Conservation (phyloP, 2,888 invertebrate genomes). For the Muscina levida region DNA sequence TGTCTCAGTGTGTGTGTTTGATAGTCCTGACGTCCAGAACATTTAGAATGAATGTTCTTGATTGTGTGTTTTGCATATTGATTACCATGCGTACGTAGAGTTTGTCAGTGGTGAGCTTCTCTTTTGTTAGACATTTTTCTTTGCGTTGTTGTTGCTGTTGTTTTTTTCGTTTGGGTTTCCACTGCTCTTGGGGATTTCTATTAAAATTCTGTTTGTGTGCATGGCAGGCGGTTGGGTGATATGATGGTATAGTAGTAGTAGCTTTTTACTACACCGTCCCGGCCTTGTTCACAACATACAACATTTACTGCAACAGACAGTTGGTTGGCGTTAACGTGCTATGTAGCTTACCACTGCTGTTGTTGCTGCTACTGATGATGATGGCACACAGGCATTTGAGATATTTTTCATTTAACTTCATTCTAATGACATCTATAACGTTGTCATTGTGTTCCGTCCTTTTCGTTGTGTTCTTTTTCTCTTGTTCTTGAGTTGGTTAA, state of each 20-base stretch:
- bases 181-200: neutral
- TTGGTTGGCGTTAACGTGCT: too few species aligned
- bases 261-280: neutral
- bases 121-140: slow-evolving; percentile 23
- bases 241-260: slow-evolving; percentile 11
- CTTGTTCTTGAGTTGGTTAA: too few species aligned
- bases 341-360: too few species aligned
- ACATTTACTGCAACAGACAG: slow-evolving; percentile 11
- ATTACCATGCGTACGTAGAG: slow-evolving; percentile 32
- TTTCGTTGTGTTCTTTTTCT: too few species aligned
- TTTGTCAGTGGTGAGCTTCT: neutral
- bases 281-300: neutral
- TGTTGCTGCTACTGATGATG: neutral
- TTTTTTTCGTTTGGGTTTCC: neutral
- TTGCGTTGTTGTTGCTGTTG: neutral
- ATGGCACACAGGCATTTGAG: neutral
- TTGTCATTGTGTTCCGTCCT: too few species aligned
- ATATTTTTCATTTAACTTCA: slow-evolving; percentile 26
- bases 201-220: slow-evolving; percentile 59
- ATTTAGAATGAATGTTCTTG: slow-evolving; percentile 55
- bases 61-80: slow-evolving; percentile 65
- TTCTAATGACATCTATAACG: slow-evolving; percentile 37
- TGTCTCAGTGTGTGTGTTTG: too few species aligned
- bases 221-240: slow-evolving; percentile 54
- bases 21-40: neutral